Evolutionary conservation across 2,888 invertebrate genomes (phyloP).

Genomic region (Diadegma fenestrale): DNA sequence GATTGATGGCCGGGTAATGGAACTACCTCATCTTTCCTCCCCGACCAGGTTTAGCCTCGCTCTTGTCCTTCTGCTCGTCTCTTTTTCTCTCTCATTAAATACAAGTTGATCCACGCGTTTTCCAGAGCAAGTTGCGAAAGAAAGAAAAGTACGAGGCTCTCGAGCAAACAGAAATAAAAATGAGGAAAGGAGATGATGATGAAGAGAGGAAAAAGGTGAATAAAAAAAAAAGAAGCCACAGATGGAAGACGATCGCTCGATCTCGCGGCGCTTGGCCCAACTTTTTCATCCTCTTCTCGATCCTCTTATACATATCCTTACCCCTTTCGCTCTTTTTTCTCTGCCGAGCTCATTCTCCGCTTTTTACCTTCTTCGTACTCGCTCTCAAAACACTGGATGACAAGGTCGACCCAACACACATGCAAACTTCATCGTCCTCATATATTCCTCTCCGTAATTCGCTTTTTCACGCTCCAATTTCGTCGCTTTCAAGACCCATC

Average conservation of each 20-base stretch:
- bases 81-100: conserved; percentile 44
- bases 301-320: neutral
- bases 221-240: conserved; percentile 35
- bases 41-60: conserved; percentile 51
- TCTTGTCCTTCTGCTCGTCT: conserved; percentile 52
- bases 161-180: conserved; percentile 54
- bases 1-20: conserved; percentile 79
- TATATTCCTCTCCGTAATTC: conserved; percentile 3
- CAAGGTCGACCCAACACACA: conserved; percentile 51
- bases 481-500: neutral
- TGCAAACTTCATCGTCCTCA: conserved; percentile 9
- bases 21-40: conserved; percentile 70
- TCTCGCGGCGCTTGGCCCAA: conserved; percentile 52
- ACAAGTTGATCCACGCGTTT: conserved; percentile 37
- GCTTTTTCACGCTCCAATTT: conserved; percentile 21
- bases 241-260: conserved; percentile 63
- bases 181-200: conserved; percentile 30
- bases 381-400: conserved; percentile 35
- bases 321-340: conserved; percentile 16
- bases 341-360: neutral
- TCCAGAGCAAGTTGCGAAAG: conserved; percentile 23
- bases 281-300: conserved; percentile 37
- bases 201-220: conserved; percentile 13
- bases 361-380: conserved; percentile 32
- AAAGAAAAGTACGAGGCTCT: conserved; percentile 40